Percentiles rank a stretch among this genome's conserved stretches.
These are phyloP conservation scores for Nasonia longicornis DNA, from an alignment of 1,140 invertebrate genomes.

Conservation along the genomic window DNA sequence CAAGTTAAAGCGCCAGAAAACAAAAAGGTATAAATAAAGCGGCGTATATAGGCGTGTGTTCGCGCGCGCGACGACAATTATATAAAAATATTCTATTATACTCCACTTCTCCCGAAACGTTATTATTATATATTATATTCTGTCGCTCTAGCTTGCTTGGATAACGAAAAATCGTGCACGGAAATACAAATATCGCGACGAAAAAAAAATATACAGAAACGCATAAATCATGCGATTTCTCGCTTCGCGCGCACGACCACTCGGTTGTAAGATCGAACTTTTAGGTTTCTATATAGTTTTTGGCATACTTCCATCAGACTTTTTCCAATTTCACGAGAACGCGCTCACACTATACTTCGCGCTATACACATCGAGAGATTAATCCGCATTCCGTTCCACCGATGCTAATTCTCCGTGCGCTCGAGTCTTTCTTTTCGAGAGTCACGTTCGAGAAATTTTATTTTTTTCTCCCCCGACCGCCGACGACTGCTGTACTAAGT, in stretches of 20 bases:
- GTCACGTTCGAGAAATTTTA: too few species aligned
- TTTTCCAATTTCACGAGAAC: slow-evolving; percentile 17
- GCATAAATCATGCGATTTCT: neutral
- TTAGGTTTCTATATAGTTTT: neutral
- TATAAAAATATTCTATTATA: slow-evolving; percentile 31
- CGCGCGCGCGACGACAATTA: neutral
- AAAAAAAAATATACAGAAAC: neutral
- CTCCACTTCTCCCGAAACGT: neutral
- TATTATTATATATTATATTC: neutral
- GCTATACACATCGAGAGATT: neutral
- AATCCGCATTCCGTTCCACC: slow-evolving; percentile 22
- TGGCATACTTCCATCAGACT: slow-evolving; percentile 25
- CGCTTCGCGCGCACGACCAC: neutral
- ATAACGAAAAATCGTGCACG: neutral
- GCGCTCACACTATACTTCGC: neutral
- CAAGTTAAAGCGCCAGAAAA: slow-evolving; percentile 26
- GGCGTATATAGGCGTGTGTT: neutral
- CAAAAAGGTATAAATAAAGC: slow-evolving; percentile 21
- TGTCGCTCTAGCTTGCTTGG: slow-evolving; percentile 9
- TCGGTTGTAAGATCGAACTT: neutral
- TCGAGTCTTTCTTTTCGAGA: too few species aligned
- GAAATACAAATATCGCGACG: neutral
- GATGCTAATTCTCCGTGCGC: too few species aligned
- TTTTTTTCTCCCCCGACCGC: too few species aligned
- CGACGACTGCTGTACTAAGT: too few species aligned